These are phyloP conservation scores for Heteromormyrus szaboi DNA, from an alignment of 2,797 vertebrate genomes.

Conservation along the genomic window DNA sequence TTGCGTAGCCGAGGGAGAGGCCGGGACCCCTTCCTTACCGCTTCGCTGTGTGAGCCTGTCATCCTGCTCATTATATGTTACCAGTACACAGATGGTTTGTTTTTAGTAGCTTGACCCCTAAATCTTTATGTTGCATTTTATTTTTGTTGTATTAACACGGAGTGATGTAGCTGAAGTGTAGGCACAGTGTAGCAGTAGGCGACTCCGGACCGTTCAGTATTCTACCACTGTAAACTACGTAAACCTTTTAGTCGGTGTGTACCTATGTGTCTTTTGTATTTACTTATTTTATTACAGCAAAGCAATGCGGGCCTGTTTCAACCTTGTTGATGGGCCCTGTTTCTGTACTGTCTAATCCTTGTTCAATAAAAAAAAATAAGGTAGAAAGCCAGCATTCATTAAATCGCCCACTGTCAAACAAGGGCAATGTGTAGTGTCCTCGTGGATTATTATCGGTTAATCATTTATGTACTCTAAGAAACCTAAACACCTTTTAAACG, in stretches of 20 bases:
- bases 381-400: not conserved
- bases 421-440: not conserved
- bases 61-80: not conserved
- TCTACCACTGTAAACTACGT: not conserved
- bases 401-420: not conserved
- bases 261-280: not conserved
- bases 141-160: not conserved
- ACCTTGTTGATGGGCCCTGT: not conserved
- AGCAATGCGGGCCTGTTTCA: not conserved
- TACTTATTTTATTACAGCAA: not conserved
- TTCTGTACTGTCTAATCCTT: not conserved
- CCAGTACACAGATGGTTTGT: not conserved
- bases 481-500: not conserved
- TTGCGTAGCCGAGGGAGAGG: slow-evolving; percentile 26
- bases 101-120: not conserved
- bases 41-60: not conserved
- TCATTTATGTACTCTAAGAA: not conserved
- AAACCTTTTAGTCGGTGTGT: not conserved
- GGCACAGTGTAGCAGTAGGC: not conserved
- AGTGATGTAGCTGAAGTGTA: not conserved
- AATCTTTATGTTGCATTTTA: not conserved
- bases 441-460: not conserved
- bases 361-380: not conserved
- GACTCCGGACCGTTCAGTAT: not conserved
- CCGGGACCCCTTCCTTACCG: slow-evolving; percentile 2